Conservation (phyloP, 2,888 invertebrate genomes). For the Elysia crispata region DNA sequence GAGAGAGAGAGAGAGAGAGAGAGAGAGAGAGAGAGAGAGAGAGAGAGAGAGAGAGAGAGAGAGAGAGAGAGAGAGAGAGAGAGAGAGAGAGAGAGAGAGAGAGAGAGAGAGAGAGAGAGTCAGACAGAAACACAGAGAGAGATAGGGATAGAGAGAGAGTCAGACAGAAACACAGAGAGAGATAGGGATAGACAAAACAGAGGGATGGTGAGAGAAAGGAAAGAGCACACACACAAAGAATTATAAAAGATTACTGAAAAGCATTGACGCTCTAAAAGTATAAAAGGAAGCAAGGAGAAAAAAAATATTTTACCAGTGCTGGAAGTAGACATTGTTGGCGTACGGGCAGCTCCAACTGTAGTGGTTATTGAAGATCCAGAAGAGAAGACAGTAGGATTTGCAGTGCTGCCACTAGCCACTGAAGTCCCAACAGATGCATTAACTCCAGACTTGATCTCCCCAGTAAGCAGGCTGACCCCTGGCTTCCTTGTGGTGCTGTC, state of each 20-base stretch:
- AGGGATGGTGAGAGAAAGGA: too few species aligned
- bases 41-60: too few species aligned
- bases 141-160: not conserved
- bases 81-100: too few species aligned
- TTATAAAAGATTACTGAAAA: too few species aligned
- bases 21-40: not conserved
- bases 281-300: not conserved
- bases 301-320: not conserved
- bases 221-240: too few species aligned
- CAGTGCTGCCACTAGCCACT: constrained; percentile 21
- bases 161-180: too few species aligned
- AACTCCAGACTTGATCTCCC: constrained; percentile 3
- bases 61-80: not conserved
- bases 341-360: not conserved
- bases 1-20: too few species aligned
- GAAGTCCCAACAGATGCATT: too few species aligned
- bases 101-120: too few species aligned
- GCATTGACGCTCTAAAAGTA: not conserved
- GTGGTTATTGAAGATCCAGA: constrained; percentile 10
- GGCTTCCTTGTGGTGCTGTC: constrained; percentile 16
- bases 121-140: too few species aligned
- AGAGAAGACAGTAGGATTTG: not conserved
- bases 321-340: not conserved
- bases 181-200: too few species aligned
- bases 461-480: constrained; percentile 39